Evolutionary conservation across 1,140 invertebrate species (phyloP), one percentile per base, ranked within the genome.

Genomic region (Goniozus legneri): DNA sequence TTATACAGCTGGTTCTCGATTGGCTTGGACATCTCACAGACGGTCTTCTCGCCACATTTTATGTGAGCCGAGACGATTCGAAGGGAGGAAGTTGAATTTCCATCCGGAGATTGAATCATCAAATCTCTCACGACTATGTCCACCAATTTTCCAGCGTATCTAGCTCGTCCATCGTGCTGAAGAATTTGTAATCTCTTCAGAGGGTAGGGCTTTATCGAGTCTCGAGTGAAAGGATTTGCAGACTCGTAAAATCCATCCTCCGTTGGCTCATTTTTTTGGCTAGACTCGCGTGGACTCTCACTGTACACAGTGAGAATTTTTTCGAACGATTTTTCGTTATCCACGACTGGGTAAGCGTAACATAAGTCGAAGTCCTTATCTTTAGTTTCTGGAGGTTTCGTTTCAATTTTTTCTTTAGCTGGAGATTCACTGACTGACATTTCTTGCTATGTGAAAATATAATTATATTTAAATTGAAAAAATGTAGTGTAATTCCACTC

Each of bases 1-100:
- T 73, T 75, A 38, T 69, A 65, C 1, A 76, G 43, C 42, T 75
- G 69, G 34, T 59, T 54, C 33, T 73, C 72, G 22, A 75, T 75
- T 0, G 74, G 74, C 2, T 47, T 45, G 22, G 50, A 59, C 8
- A 62, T 51, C 40, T 49, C 64, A 21, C 64, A 75, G 24, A 76
- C 60, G 2, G 53, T 2, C 49, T 65, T 73, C 0, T 65, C 42
- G 18, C 62, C 62, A 32, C 69, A 75, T 2, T 71, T 35, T 14
- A 76, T 47, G 6, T 46, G 44, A 0, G 71, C 62, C 3, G 61
- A 64, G 8, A 38, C 47, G 0, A 75, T 62, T 33, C 45, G 35
- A 6, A 64, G 34, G 3, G 54, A 35, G 14, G 54, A 19, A 27
- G 47, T 18, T 8, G 3, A 13, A 14, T 16, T 21, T 0, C 46